Base-by-base conservation (phyloP, 2,113 vertebrate species). In the Eonycteris spelaea region DNA sequence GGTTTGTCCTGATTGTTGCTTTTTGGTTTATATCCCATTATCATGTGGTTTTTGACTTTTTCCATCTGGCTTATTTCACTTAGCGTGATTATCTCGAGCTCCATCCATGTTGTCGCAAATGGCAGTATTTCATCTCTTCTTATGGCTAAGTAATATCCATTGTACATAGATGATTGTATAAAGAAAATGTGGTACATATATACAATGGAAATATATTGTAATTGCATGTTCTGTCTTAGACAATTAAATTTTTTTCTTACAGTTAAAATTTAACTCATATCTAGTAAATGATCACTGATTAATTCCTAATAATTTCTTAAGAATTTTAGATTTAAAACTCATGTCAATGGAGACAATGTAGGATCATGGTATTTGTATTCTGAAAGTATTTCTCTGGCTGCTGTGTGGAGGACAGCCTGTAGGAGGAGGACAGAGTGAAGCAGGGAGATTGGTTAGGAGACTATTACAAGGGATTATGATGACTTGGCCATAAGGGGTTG, bases 401-500 rank as follows among this genome's bases (percentile, higher is more conserved):
- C 59, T 12, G 38, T 16, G 15, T 43, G 51, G 7, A 51, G 45
- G 51, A 19, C 21, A 13, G 51, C 30, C 14, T 43, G 7, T 13
- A 68, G 48, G 21, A n/a, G 74, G 14, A 43, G 45, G 13, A 13
- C 7, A 51, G 51, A 13, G 24, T 1, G 3, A 33, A 28, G 3
- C 43, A n/a, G n/a, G 6, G 30, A 68, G n/a, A 68, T 19, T 33
- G 45, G 28, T 19, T 8, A 55, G 57, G 33, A 59, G 51, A n/a
- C 5, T 0, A 7, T 12, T 18, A 11, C 3, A 28, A 48, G 15
- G 10, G 30, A 22, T 30, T 22, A 2, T 28, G 61, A n/a, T 5
- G 53, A 11, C 28, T 28, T 19, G 16, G 43, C 6, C 6, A 24
- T 18, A 59, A 67, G 28, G 51, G 12, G 13, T 30, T 63, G 38